Base-by-base conservation (phyloP, 2,888 invertebrate species). In the Troilus luridus region DNA sequence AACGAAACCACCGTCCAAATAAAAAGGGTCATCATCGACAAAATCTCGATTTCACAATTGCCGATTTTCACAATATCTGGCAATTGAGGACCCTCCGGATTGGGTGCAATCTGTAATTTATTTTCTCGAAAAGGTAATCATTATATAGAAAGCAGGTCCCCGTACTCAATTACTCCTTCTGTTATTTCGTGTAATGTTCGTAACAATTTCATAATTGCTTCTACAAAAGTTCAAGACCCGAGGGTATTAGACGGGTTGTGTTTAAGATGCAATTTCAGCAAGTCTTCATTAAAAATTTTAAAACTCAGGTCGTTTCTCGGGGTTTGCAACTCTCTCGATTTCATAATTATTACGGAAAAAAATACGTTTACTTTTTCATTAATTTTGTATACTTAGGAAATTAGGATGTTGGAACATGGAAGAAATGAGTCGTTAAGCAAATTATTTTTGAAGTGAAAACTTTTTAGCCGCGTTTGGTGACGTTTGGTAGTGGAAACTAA, bases 11-110 rank as follows among this genome's bases (percentile, higher is more conserved):
- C 12, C 67, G 0, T 11, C 11, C n/a, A 64, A 64, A 64, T 67
- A 24, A 67, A 27, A 24, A 27, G 24, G 67, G 27, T 24, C 27
- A 67, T 67, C 67, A 12, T 24, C 24, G 24, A 24, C 67, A 67
- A 67, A 67, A 67, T 67, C 67, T 67, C 67, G 24, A 27, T 67
- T 67, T 67, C 67, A 67, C 67, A 67, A 67, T 24, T 24, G n/a
- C 64, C 64, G 64, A 64, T 64, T 67, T 67, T 67, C 67, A 67
- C 67, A 67, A 67, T 67, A 67, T 67, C 67, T 67, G 3, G 24
- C 14, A 24, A 67, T 24, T 67, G 24, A 27, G 12, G 21, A 27
- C 11, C 67, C 14, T 67, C 14, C 9, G 67, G 67, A 67, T 67
- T 67, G 12, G 67, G 67, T 24, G 12, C 24, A 67, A 67, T 67